Evolutionary conservation across 2,113 vertebrate genomes (phyloP).

Genomic region (Pyrgilauda ruficollis): DNA sequence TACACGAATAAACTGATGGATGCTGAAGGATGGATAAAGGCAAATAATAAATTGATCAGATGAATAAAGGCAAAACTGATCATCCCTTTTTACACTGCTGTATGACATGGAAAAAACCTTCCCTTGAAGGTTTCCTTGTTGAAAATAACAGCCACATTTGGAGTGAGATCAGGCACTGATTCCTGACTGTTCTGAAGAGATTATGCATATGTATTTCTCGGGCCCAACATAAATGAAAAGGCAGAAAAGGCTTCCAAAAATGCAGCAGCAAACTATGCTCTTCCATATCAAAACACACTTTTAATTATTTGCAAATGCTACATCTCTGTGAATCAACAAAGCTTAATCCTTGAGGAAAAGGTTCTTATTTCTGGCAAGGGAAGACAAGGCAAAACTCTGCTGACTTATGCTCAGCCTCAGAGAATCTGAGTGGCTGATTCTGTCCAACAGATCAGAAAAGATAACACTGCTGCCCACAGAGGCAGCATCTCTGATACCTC

Average conservation of each 20-base stretch:
- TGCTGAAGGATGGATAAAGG: neutral
- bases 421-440: neutral
- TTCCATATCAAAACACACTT: neutral
- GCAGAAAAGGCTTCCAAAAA: neutral
- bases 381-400: neutral
- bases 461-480: neutral
- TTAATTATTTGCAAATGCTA: slow-evolving; percentile 25
- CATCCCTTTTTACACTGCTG: neutral
- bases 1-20: neutral
- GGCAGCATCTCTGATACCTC: neutral
- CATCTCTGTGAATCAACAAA: neutral
- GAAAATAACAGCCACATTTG: neutral
- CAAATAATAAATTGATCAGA: neutral
- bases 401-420: neutral
- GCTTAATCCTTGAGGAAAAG: neutral
- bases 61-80: neutral
- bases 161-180: neutral
- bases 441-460: neutral
- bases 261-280: neutral
- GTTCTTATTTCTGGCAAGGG: neutral
- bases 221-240: neutral
- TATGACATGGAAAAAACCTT: neutral
- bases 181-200: neutral
- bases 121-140: no score
- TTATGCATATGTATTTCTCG: neutral